Base-by-base conservation (phyloP, 2,797 vertebrate species). In the Smutsia gigantea region DNA sequence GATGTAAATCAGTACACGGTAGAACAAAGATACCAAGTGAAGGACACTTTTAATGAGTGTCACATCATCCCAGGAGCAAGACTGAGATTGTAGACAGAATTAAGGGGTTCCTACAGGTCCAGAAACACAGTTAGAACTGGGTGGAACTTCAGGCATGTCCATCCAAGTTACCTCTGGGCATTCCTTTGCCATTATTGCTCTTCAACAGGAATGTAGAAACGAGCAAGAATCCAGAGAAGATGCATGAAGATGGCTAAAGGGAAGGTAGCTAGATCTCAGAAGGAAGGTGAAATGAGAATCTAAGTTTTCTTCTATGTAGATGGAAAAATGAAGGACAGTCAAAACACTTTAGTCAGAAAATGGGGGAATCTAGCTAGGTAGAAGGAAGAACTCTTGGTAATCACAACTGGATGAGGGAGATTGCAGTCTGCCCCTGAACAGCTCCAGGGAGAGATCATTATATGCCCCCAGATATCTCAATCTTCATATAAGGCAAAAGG, bases 1-100 rank as follows among this genome's bases (percentile, higher is more conserved):
- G 82, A 84, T 93, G 64, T 63, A 94, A 90, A 83, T 88, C 59
- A 89, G 49, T 25, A 37, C 42, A 49, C 88, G 34, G 59, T 46
- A 90, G 82, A 87, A 78, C 89, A 85, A 83, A 95, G 71, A 93
- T 5, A 82, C 49, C 57, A 78, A 72, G 23, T 15, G 25, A 92
- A 92, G 29, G 34, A 79, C 31, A 88, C 14, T 63, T 84, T 74
- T 61, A 34, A 84, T 31, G 64, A 87, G 27, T 31, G 34, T 55
- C 31, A 25, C 11, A 4, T 87, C 64, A 57, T 34, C 57, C 59
- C 27, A 71, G 59, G 69, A 86, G 23, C 7, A 37, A 96, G 74
- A 55, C 15, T 55, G 46, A 78, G 37, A 55, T 19, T n/a, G 12
- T 0, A n/a, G n/a, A 34, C 14, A 79, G 69, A 92, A 87, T 89